Base-by-base conservation (phyloP, 2,797 vertebrate genomes). In the Staurois parvus region DNA sequence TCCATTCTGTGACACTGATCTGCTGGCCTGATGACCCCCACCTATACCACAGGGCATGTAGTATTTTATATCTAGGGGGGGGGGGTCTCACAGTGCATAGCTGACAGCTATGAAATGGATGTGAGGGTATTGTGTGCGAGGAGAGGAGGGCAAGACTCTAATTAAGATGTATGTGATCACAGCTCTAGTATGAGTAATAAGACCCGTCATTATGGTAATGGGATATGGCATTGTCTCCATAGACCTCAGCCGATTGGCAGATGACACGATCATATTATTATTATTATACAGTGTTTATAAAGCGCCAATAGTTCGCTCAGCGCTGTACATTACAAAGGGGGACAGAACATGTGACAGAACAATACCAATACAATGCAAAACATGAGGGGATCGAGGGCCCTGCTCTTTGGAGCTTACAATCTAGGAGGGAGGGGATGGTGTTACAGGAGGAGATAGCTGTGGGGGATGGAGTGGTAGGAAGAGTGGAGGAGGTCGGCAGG, bases 101-200 rank as follows among this genome's bases (percentile, higher is more conserved):
- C 69, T 28, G 24, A 21, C 56, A 77, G 75, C 75, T 64, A 56
- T 64, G 56, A 77, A 62, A 62, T 10, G 52, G 24, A 24, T 62
- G 75, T 21, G 56, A 29, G 19, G 37, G 37, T 28, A 73, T 73
- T 73, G 40, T 45, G 40, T 45, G 24, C 3, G 48, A 52, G 48
- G 37, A 45, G 12, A 30, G 56, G 34, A 21, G 56, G 8, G 32
- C 32, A 11, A n/a, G 34, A 37, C 69, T 37, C 34, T 72, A 72
- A 72, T 72, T 40, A 72, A 24, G 32, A 72, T 28, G 56, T 62
- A 77, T 37, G 30, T 77, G 30, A 37, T 40, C 59, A 62, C 11
- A 30, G 48, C 29, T 34, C 34, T 19, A n/a, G 69, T 11, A 30
- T 21, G 9, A 37, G 34, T 72, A 72, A 72, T 72, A 37, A 26